phyloP scores from a whole-genome alignment of 2,113 vertebrate genomes.

The Oplegnathus fasciatus region DNA sequence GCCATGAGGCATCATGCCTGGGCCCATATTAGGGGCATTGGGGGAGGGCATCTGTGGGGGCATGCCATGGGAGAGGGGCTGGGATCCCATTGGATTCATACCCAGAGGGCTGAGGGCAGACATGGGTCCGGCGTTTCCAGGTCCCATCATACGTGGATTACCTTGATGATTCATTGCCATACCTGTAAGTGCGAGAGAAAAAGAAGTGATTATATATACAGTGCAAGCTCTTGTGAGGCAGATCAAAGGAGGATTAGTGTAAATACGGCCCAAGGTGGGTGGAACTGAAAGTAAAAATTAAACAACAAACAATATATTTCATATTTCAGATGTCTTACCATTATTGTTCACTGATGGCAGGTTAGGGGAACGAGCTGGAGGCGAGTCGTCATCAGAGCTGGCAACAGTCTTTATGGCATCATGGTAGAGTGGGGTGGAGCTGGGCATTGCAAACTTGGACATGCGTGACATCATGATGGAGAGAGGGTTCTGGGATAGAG shows the following conservation, averaged over 20 bases:
- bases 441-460: constrained; percentile 99
- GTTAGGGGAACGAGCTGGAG: constrained; percentile 97
- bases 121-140: constrained; percentile 94
- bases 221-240: background rate
- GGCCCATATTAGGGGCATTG: constrained; percentile 92
- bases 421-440: constrained; percentile 97
- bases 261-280: background rate
- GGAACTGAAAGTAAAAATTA: constrained; percentile 15
- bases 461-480: constrained; percentile 99
- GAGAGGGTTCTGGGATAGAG: constrained; percentile 97
- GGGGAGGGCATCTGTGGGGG: constrained; percentile 97
- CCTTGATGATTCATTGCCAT: constrained; percentile 97
- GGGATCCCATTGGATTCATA: constrained; percentile 92
- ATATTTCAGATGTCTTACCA: constrained; percentile 82
- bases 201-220: constrained; percentile 24
- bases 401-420: constrained; percentile 99
- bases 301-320: constrained; percentile 12
- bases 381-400: constrained; percentile 98
- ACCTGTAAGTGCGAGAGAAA: constrained; percentile 82
- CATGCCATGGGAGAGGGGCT: constrained; percentile 95
- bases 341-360: constrained; percentile 94
- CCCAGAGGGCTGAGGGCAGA: constrained; percentile 98
- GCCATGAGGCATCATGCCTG: constrained; percentile 96
- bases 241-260: background rate
- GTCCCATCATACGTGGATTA: constrained; percentile 95